Percentiles rank a stretch among this genome's conserved stretches.
Evolutionary conservation across 2,113 vertebrate genomes (phyloP).

Genomic region (Archilochus colubris): DNA sequence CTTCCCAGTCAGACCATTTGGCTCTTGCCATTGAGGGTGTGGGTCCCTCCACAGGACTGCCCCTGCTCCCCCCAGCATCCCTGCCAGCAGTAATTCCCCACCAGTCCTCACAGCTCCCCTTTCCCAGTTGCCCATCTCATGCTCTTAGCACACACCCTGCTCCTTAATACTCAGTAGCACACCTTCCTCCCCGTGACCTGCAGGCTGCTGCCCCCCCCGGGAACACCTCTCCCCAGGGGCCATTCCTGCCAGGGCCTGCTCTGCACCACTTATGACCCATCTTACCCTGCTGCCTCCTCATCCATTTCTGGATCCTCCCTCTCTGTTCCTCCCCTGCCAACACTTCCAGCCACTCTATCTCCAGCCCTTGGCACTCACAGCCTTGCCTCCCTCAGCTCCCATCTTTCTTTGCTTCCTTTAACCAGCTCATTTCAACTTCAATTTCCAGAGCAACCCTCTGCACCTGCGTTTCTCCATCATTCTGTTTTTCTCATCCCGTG

Average conservation of each 20-base stretch:
- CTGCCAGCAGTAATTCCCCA: neutral
- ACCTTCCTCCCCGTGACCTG: neutral
- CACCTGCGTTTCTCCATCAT: neutral
- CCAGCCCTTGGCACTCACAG: neutral
- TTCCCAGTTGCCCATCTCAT: neutral
- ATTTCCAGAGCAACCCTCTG: neutral
- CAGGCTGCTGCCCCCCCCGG: accelerated
- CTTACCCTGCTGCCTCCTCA: neutral
- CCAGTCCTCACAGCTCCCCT: accelerated
- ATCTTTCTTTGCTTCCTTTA: neutral
- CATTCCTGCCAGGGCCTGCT: neutral
- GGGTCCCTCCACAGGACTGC: neutral
- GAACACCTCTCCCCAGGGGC: neutral
- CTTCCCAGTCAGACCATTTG: neutral
- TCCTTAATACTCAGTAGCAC: neutral
- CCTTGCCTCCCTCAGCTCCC: neutral
- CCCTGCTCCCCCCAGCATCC: neutral
- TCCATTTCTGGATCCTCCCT: neutral
- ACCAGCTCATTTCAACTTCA: neutral
- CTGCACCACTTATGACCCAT: accelerated
- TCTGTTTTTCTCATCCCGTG: neutral
- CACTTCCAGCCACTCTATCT: neutral
- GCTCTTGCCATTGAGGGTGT: neutral
- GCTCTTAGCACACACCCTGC: neutral
- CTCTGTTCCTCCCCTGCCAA: neutral